Base-by-base conservation (phyloP, 35 echinoderm and acorn worm species). In the Eucidaris tribuloides region DNA sequence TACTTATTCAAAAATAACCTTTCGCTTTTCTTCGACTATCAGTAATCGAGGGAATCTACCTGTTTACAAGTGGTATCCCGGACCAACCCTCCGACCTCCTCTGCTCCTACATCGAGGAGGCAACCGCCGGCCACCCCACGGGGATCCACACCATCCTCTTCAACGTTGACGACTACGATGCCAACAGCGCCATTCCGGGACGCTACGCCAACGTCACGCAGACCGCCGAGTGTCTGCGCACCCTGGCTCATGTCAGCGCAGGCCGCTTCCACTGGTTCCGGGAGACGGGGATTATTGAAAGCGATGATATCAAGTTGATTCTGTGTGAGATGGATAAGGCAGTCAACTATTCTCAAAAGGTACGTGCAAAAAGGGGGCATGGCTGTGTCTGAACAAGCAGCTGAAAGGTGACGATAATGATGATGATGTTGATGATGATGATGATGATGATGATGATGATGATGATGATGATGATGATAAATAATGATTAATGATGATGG, bases 291-390 rank as follows among this genome's bases (percentile, higher is more conserved):
- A 97, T 97, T 79, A 97, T 97, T 39, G 94, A 97, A 62, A 92
- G 94, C 63, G 94, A 97, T 43, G 94, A 97, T 50, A 86, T 97
- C 61, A 92, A 93, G 63, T 34, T 46, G 7, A 92, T 97, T 6
- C 79, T 97, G 35, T 78, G 86, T 68, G 94, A 97, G 68, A 97
- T 97, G 87, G 94, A 97, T 50, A 97, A 93, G 72, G 94, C 94
- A 68, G 94, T 97, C 33, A 97, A 97, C 62, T 97, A 97, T 56
- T 97, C 94, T 42, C 94, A 97, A 80, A 97, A 97, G 84, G 94
- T 97, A 38, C 33, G 81, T 71, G 30, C 30, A 22, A n/a, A n/a
- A n/a, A n/a, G n/a, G n/a, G n/a, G n/a, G n/a, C n/a, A n/a, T n/a
- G n/a, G n/a, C n/a, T n/a, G n/a, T n/a, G n/a, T n/a, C n/a, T n/a